These are phyloP conservation scores for Halictus rubicundus DNA, from an alignment of 1,140 invertebrate species.

Conservation along the genomic window DNA sequence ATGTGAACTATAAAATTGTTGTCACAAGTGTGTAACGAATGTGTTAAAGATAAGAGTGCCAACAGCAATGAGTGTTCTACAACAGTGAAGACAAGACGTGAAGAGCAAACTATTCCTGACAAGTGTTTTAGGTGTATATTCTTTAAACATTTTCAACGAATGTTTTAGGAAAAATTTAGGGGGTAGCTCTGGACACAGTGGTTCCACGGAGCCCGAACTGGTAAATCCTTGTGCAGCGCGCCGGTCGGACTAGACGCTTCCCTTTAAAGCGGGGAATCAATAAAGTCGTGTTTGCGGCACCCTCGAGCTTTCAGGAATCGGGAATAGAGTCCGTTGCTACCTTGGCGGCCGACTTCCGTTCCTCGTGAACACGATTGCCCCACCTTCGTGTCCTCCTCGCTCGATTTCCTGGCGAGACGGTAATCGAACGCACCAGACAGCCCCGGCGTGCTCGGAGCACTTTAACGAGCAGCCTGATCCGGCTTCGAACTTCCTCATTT, in stretches of 20 bases:
- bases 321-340: slow-evolving; percentile 69
- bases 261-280: slow-evolving; percentile 75
- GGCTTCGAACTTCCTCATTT: too few species aligned
- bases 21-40: too few species aligned
- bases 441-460: not conserved
- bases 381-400: slow-evolving; percentile 50
- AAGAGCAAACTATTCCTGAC: too few species aligned
- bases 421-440: slow-evolving; percentile 34
- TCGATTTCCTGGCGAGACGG: slow-evolving; percentile 45
- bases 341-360: slow-evolving; percentile 59
- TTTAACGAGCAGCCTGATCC: not conserved
- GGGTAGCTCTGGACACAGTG: too few species aligned
- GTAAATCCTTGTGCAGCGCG: not conserved
- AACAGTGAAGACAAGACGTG: too few species aligned
- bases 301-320: slow-evolving; percentile 64
- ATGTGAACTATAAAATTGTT: too few species aligned
- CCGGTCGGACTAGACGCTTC: slow-evolving; percentile 64
- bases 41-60: too few species aligned
- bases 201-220: too few species aligned
- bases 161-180: too few species aligned
- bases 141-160: too few species aligned
- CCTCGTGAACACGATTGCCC: slow-evolving; percentile 49
- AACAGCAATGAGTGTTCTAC: too few species aligned
- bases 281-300: slow-evolving; percentile 64
- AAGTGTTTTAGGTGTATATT: too few species aligned